These are phyloP conservation scores for Tangara arthus DNA, from an alignment of 2,797 vertebrate species.

Conservation along the genomic window DNA sequence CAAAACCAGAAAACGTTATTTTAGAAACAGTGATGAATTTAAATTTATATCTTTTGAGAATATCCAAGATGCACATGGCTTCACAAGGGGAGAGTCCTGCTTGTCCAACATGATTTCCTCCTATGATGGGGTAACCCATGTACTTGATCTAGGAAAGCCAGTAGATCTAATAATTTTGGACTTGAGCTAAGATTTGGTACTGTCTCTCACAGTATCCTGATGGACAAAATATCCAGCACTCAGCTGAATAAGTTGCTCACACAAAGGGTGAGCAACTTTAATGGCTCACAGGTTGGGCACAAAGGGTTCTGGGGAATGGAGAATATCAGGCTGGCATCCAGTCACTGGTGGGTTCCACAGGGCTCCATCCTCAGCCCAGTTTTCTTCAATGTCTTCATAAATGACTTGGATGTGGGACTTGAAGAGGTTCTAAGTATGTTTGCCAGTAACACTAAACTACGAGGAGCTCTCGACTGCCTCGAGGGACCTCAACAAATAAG, in stretches of 20 bases:
- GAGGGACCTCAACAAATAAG: neutral
- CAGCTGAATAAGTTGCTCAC: neutral
- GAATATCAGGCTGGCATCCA: accelerated
- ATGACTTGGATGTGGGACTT: neutral
- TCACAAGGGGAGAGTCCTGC: neutral
- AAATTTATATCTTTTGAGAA: neutral
- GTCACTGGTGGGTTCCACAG: accelerated
- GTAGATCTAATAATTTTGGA: neutral
- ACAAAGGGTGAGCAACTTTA: neutral
- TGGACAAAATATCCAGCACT: neutral
- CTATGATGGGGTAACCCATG: neutral
- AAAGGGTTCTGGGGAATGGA: neutral
- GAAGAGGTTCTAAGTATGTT: neutral
- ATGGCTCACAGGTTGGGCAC: neutral
- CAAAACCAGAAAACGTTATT: neutral
- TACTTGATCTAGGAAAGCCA: neutral
- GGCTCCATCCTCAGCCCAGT: neutral
- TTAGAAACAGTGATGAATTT: neutral
- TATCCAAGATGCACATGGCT: neutral
- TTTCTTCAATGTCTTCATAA: neutral
- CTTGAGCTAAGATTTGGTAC: neutral
- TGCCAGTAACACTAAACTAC: neutral
- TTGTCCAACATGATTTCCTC: neutral
- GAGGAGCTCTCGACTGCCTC: accelerated
- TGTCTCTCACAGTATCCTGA: neutral